Conservation (phyloP, 1,140 invertebrate species). For the Sitodiplosis mosellana region DNA sequence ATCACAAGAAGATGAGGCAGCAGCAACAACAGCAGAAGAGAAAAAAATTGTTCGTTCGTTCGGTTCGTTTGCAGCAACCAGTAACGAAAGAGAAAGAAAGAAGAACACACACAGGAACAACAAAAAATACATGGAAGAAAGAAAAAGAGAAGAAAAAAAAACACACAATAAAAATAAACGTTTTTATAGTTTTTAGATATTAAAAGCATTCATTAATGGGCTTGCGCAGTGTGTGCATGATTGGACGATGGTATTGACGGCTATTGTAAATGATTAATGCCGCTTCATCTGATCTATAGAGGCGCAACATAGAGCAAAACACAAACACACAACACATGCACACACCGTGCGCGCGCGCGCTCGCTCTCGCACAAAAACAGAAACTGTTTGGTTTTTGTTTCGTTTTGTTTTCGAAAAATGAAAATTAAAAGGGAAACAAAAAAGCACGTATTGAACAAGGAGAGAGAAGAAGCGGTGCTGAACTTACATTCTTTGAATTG, state of each 20-base stretch:
- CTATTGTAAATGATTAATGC: background rate
- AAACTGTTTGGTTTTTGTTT: background rate
- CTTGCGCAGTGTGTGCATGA: no score
- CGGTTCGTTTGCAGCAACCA: background rate
- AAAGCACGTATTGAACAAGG: no score
- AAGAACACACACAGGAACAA: background rate
- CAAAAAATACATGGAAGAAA: background rate
- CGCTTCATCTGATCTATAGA: background rate
- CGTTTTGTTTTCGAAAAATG: background rate
- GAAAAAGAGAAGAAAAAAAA: background rate
- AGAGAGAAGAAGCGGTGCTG: slow-evolving; percentile 1
- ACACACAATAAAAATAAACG: no score
- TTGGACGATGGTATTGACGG: no score
- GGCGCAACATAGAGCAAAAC: background rate
- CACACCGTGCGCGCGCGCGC: background rate
- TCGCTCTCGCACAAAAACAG: no score
- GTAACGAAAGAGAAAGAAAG: background rate
- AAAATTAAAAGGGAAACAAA: no score
- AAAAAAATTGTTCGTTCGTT: background rate
- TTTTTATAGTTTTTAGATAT: no score
- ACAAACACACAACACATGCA: background rate
- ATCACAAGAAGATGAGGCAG: background rate
- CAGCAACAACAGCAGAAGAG: background rate
- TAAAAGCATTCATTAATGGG: no score
- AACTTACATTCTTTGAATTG: slow-evolving; percentile 11